Base-by-base conservation (phyloP, 2,888 invertebrate genomes). In the Oxystoma pomonae region DNA sequence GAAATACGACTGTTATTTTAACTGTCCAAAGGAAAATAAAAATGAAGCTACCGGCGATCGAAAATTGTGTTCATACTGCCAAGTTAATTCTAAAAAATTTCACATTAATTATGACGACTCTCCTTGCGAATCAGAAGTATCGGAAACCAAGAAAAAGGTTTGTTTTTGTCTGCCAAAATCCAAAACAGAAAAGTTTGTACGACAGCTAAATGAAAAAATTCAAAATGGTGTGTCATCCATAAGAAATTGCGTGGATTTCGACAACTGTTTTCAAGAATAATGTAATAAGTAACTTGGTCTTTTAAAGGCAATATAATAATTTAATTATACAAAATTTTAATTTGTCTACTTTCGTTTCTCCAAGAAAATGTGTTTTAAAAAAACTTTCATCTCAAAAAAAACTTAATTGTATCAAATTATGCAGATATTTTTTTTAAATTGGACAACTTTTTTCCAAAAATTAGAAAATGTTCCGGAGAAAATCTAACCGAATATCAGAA, bases 1-100 rank as follows among this genome's bases (percentile, higher is more conserved):
- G 16, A 66, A 67, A 59, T 72, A 72, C 55, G 69, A 69, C 20
- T 65, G 65, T n/a, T 69, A 66, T 9, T 72, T 72, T 58, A 51
- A 63, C 7, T 53, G 51, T 18, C 19, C 52, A 7, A 53, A 53
- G 20, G 20, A 20, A 21, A 19, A 1, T 2, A 2, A 49, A 2
- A 19, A 2, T n/a, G 7, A 7, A 2, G 16, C 59, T 7, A 17
- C 49, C 16, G 59, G 19, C 16, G 20, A 53, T 16, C 20, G 51
- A 20, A 18, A 59, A 57, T 21, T 68, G 1, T 70, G 70, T 62
- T 55, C 64, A 12, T 67, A 66, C 20, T 71, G 70, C 53, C 58
- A 58, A 63, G 60, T 65, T 21, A 61, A 64, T 55, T 61, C 55
- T 12, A 58, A 60, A 21, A 61, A 55, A 20, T 55, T 59, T 35